A percentile compares a stretch with the other conserved stretches of the same genome.
phyloP scores from a whole-genome alignment of 1,140 invertebrate species.

The Papilio dardanus region DNA sequence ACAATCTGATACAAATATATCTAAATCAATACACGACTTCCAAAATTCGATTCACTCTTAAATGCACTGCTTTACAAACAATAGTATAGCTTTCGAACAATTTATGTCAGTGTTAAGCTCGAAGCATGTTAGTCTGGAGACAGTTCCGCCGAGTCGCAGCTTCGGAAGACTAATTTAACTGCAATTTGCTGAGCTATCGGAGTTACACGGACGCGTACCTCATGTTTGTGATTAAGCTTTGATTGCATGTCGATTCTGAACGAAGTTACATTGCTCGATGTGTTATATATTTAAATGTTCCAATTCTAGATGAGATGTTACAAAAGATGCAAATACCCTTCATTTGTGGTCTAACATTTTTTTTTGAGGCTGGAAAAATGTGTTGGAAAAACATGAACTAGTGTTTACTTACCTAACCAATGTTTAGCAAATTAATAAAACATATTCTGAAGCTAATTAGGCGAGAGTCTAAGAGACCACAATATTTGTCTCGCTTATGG shows the following conservation, averaged over 20 bases:
- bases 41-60: not conserved
- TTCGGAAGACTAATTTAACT: slow-evolving; percentile 63
- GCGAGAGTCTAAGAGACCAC: no score
- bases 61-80: slow-evolving; percentile 9
- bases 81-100: slow-evolving; percentile 20
- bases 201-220: slow-evolving; percentile 46
- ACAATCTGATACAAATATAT: not conserved
- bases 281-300: slow-evolving; percentile 2
- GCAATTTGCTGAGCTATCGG: slow-evolving; percentile 56
- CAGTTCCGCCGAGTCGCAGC: slow-evolving; percentile 46
- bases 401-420: no score
- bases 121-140: slow-evolving; percentile 38
- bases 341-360: no score
- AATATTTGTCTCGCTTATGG: no score
- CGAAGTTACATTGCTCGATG: slow-evolving; percentile 31
- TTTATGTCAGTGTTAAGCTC: slow-evolving; percentile 26
- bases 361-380: no score
- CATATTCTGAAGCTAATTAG: no score
- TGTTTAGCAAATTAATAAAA: no score
- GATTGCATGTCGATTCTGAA: slow-evolving; percentile 50
- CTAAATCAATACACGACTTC: not conserved
- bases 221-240: slow-evolving; percentile 54
- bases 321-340: not conserved
- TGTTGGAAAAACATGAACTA: no score
- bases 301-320: not conserved